Percentiles rank a stretch among this genome's conserved stretches.
Conservation (phyloP, 2,113 vertebrate species). For the Platichthys flesus region DNA sequence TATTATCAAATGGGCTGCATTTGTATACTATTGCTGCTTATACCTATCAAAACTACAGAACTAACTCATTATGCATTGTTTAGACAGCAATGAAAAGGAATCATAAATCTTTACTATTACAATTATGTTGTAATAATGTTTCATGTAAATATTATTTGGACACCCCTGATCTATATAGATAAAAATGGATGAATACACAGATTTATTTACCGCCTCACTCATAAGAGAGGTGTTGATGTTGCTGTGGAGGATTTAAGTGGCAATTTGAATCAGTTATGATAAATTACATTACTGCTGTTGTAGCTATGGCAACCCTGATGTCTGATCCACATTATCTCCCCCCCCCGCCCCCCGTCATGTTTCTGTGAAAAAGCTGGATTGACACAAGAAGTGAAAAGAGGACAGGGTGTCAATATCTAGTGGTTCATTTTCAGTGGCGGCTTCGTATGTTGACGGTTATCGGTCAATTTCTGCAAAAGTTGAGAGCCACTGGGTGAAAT, state of each 20-base stretch:
- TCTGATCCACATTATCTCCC: conserved; percentile 20
- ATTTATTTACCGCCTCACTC: conserved; percentile 16
- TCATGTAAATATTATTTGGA: not conserved
- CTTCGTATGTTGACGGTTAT: conserved; percentile 14
- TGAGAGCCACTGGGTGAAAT: not conserved
- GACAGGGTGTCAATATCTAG: conserved; percentile 29
- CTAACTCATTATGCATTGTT: not conserved
- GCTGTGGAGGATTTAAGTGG: conserved; percentile 16
- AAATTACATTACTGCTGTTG: conserved; percentile 53
- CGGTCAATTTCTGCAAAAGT: not conserved
- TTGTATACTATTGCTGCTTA: not conserved
- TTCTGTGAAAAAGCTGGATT: conserved; percentile 48
- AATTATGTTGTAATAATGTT: not conserved
- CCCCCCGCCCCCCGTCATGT: not conserved
- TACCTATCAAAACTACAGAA: not conserved
- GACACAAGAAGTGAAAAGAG: conserved; percentile 9
- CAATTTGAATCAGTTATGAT: conserved; percentile 35
- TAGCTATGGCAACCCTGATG: conserved; percentile 69
- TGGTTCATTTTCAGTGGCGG: not conserved
- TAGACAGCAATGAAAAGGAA: not conserved
- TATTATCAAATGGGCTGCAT: conserved; percentile 38
- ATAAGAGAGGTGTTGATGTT: not conserved
- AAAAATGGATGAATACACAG: not conserved
- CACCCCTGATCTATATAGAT: not conserved
- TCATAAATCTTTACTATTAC: not conserved